These are phyloP conservation scores for Ferdinandea cuprea DNA, from an alignment of 2,888 invertebrate species.

Conservation along the genomic window DNA sequence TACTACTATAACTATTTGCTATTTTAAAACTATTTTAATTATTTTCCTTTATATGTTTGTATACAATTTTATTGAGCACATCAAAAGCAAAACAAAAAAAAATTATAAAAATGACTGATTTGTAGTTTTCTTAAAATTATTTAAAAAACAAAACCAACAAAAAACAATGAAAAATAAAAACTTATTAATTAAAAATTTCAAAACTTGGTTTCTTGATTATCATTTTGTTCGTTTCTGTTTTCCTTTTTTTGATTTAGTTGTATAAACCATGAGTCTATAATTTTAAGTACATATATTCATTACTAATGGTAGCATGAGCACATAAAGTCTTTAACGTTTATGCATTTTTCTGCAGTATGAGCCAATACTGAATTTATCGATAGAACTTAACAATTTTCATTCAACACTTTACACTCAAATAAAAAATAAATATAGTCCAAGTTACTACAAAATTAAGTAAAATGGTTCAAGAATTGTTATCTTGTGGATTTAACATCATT, in stretches of 20 bases:
- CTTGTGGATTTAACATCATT: too few relatives aligned
- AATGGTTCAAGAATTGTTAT: too few relatives aligned
- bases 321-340: too few relatives aligned
- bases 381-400: too few relatives aligned
- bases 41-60: slow-evolving; percentile 68
- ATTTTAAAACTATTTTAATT: slow-evolving; percentile 64
- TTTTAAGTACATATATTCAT: too few relatives aligned
- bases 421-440: too few relatives aligned
- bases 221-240: not conserved
- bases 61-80: slow-evolving; percentile 66
- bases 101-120: slow-evolving; percentile 69
- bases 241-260: not conserved
- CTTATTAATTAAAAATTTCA: slow-evolving; percentile 57
- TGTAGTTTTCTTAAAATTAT: slow-evolving; percentile 73
- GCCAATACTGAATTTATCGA: too few relatives aligned
- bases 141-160: slow-evolving; percentile 43
- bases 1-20: slow-evolving; percentile 64
- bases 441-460: too few relatives aligned
- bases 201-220: slow-evolving; percentile 20
- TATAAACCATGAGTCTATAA: too few relatives aligned
- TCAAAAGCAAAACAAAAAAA: slow-evolving; percentile 58
- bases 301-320: too few relatives aligned
- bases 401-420: too few relatives aligned
- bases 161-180: slow-evolving; percentile 63
- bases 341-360: too few relatives aligned